phyloP scores from a whole-genome alignment of 2,888 invertebrate genomes.

The Tenthredo mesomela region DNA sequence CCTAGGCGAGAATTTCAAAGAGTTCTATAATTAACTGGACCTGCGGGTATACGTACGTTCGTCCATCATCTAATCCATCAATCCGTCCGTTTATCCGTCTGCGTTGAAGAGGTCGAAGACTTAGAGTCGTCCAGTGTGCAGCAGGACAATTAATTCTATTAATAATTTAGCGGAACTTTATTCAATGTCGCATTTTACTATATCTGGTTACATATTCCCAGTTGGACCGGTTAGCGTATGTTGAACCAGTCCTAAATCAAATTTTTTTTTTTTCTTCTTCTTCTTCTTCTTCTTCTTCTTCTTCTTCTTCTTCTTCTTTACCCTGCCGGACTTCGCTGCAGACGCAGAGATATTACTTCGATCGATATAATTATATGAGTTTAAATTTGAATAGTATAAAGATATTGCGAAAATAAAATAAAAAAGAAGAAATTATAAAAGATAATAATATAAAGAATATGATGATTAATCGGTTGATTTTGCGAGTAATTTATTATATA shows the following conservation, averaged over 20 bases:
- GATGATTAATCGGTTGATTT: background rate
- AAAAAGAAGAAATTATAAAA: background rate
- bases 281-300: background rate
- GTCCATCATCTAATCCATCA: slow-evolving; percentile 26
- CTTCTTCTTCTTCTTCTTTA: background rate
- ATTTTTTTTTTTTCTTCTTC: background rate
- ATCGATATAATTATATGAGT: background rate
- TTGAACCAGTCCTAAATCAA: background rate
- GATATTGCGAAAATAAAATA: background rate
- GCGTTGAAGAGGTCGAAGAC: background rate
- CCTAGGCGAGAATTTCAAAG: slow-evolving; percentile 46
- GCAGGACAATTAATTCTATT: background rate
- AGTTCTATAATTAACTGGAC: slow-evolving; percentile 51
- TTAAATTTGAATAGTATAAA: background rate
- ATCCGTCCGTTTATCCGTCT: slow-evolving; percentile 14
- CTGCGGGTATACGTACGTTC: background rate
- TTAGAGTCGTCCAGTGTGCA: background rate
- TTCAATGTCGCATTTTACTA: background rate
- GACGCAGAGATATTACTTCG: background rate
- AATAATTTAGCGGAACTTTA: background rate
- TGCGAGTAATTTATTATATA: background rate
- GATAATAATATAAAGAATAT: background rate
- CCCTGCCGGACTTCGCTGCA: background rate
- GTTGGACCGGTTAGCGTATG: background rate
- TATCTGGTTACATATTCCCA: background rate